phyloP scores from a whole-genome alignment of 2,113 vertebrate genomes.

The Xenus cinereus region DNA sequence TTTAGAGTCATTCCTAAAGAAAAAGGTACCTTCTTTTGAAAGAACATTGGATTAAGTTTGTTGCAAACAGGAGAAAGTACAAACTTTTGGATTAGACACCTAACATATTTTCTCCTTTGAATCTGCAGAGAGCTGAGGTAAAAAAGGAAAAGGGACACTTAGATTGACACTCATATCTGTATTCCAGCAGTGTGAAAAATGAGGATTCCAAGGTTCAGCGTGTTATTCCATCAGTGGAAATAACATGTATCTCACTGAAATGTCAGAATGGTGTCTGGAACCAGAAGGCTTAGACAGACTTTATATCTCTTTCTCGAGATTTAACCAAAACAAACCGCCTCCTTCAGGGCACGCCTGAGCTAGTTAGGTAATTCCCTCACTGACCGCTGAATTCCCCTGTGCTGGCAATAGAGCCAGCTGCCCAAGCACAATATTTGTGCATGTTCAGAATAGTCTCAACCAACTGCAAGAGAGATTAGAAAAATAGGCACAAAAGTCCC shows the following conservation, averaged over 20 bases:
- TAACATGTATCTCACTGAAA: background rate
- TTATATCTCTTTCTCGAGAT: background rate
- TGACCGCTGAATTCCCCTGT: background rate
- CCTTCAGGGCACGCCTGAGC: background rate
- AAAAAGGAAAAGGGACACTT: background rate
- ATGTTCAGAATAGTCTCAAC: background rate
- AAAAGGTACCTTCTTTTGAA: background rate
- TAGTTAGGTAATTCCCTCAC: background rate
- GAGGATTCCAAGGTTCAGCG: background rate
- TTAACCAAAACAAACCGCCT: background rate
- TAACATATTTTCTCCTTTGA: background rate
- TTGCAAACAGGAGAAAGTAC: background rate
- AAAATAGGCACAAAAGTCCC: background rate
- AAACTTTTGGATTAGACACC: background rate
- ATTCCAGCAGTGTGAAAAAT: background rate
- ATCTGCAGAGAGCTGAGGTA: background rate
- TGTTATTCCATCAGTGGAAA: background rate
- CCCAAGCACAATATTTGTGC: background rate
- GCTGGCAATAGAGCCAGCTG: background rate
- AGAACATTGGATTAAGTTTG: background rate
- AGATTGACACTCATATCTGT: background rate
- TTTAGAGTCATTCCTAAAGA: background rate
- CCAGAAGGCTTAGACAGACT: background rate
- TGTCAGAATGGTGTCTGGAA: background rate
- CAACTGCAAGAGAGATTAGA: background rate